phyloP scores from a whole-genome alignment of 2,888 invertebrate genomes.

The Ormia ochracea region DNA sequence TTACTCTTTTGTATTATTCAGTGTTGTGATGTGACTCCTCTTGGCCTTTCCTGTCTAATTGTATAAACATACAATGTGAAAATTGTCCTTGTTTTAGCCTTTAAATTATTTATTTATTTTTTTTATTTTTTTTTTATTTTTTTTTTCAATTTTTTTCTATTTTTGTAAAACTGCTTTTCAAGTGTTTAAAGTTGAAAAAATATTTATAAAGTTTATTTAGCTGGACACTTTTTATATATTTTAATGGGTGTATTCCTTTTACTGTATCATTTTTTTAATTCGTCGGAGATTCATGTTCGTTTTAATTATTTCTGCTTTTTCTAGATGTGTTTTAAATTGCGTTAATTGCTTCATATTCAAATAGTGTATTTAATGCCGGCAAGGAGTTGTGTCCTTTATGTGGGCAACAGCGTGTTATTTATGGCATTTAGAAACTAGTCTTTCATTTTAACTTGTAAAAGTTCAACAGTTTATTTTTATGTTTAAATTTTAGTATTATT shows the following conservation, averaged over 20 bases:
- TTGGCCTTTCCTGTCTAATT: constrained; percentile 60
- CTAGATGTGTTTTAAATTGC: constrained; percentile 59
- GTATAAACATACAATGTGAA: constrained; percentile 64
- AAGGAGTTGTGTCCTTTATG: background rate
- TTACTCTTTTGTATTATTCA: background rate
- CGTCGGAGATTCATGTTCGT: constrained; percentile 30
- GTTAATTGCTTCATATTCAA: constrained; percentile 58
- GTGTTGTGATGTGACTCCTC: constrained; percentile 48
- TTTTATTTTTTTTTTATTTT: background rate
- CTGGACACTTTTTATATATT: background rate
- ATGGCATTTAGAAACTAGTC: constrained; percentile 8
- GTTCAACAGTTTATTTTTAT: too few relatives aligned
- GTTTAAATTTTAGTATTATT: too few relatives aligned
- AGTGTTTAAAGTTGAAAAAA: constrained; percentile 30
- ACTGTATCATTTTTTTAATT: background rate
- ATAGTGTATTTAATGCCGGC: constrained; percentile 22
- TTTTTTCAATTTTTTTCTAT: background rate
- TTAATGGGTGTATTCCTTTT: constrained; percentile 10
- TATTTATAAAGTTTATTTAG: background rate
- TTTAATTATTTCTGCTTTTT: constrained; percentile 59
- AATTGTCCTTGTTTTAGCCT: constrained; percentile 65
- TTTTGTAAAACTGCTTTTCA: too few relatives aligned
- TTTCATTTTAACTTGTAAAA: background rate
- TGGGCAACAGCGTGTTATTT: constrained; percentile 6
- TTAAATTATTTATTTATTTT: constrained; percentile 16